Base-by-base conservation (phyloP, 1,140 invertebrate genomes). In the Drosophila cardini region DNA sequence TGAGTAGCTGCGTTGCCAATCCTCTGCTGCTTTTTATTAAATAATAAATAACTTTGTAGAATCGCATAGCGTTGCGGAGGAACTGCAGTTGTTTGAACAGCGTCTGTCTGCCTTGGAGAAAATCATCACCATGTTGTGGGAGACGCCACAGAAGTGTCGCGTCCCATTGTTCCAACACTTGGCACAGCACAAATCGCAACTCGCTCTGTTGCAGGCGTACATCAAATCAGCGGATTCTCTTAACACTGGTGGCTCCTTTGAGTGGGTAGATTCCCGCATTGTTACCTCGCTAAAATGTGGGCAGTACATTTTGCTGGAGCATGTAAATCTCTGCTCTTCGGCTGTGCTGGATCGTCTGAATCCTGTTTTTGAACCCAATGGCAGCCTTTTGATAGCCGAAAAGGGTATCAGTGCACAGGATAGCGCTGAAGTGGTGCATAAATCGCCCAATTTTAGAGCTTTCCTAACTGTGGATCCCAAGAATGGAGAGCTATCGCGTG, bases 291-390 rank as follows among this genome's bases (percentile, higher is more conserved):
- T 92, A 1, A 92, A 92, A 30, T 79, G 71, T 45, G 91, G 91
- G 0, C 87, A 92, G 56, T 91, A 83, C 7, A 90, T 92, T 18
- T 65, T 84, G 58, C 55, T 99, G 42, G 98, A 99, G 92, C 98
- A 99, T 93, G 98, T 98, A 0, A 99, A 99, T 93, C 95, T 99
- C 21, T 99, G 98, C 92, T 98, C 97, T 78, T 95, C 98, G 1
- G 98, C 99, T 34, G 98, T 99, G 9, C 93, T 99, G 74, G 99
- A 99, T 93, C 94, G 99, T 77, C 93, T 99, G 4, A 99, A 99
- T 94, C 96, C 96, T 13, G 93, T 99, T 1, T 93, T 99, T 74
- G 99, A 99, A 93, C 97, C 97, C 0, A 95, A 96, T 80, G 99
- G 99, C 2, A 95, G 95, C 8, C 93, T 99, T 0, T 95, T 95